Conservation (phyloP, 2,113 vertebrate genomes). For the Tapirus terrestris region DNA sequence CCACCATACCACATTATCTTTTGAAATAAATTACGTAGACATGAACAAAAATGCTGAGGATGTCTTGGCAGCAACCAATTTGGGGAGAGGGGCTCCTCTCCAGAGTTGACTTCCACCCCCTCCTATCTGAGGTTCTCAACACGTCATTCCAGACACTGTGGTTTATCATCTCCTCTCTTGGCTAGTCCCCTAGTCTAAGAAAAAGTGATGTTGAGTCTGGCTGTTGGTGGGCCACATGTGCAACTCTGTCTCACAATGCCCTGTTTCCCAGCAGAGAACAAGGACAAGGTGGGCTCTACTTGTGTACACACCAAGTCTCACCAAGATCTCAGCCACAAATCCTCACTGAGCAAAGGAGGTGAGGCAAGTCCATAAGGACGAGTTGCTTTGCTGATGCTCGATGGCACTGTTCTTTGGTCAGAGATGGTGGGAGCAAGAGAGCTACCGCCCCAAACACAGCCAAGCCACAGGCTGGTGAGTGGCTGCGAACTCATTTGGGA, state of each 20-base stretch:
- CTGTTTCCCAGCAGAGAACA: background rate
- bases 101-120: background rate
- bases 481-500: background rate
- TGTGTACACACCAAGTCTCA: background rate
- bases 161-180: background rate
- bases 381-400: background rate
- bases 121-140: background rate
- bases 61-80: background rate
- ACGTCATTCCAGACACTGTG: background rate
- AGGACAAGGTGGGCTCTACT: background rate
- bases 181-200: background rate
- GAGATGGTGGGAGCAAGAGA: background rate
- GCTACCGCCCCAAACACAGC: background rate
- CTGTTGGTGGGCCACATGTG: fast-evolving
- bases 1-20: background rate
- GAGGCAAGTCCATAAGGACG: background rate
- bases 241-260: fast-evolving
- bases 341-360: background rate
- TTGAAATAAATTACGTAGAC: background rate
- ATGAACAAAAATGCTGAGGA: background rate
- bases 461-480: background rate
- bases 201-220: background rate
- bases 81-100: background rate
- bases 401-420: background rate
- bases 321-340: background rate